Base-by-base conservation (phyloP, 2,888 invertebrate genomes). In the Trichopoda pennipes region DNA sequence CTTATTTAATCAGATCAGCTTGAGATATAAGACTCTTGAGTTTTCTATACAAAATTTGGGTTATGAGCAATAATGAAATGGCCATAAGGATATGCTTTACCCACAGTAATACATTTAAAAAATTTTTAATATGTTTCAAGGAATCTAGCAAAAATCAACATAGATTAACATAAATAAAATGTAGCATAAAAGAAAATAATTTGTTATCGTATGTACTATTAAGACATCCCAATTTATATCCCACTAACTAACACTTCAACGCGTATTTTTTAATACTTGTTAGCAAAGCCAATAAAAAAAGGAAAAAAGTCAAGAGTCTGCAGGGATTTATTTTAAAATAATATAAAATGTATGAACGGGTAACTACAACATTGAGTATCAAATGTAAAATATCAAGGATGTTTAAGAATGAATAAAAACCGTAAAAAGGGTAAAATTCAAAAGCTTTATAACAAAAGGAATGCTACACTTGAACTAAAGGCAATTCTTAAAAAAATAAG, bases 251-350 rank as follows among this genome's bases (percentile, higher is more conserved):
- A 81, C 77, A 81, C 74, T 81, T 74, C 3, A 78, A 70, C 55
- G 74, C 58, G 69, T 69, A 51, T 68, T 23, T 66, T 32, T 19
- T 35, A 69, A 47, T 19, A n/a, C 17, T 51, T 51, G 88, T 86
- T 86, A 88, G 87, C 86, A 86, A 85, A 69, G 35, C 42, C 47
- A 3, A 47, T 60, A 44, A 88, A 44, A 10, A 32, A 14, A 47
- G 14, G 87, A 86, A 87, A 88, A 89, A 88, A 89, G 88, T 88
- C 88, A 89, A 89, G 89, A 88, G 88, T 88, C 88, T 88, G 87
- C 86, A 89, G 88, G 88, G 88, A 88, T 88, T 88, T 89, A 87
- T 10, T 87, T 89, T 89, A 28, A 28, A 28, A 28, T 28, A 28
- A 28, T 7, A 28, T 85, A 87, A 88, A 88, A 89, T 56, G n/a